Conservation (phyloP, 2,113 vertebrate genomes). For the Monarcha castaneiventris region DNA sequence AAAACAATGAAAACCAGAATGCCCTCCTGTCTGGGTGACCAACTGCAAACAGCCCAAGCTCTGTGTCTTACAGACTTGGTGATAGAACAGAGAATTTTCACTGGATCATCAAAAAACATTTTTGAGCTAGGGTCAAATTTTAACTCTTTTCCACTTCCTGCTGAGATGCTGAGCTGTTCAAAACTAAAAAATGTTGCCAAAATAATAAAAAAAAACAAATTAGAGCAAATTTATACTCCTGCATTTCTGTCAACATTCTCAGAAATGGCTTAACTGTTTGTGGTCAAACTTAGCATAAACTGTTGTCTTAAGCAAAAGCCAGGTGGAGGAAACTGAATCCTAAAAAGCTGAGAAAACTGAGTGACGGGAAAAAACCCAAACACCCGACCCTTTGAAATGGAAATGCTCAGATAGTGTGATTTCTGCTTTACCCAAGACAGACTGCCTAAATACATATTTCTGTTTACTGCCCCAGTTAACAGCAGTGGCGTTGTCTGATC, state of each 20-base stretch:
- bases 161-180: slow-evolving; percentile 21
- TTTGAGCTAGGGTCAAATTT: slow-evolving; percentile 14
- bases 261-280: slow-evolving; percentile 6
- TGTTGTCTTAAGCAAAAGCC: neutral
- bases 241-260: neutral
- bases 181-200: neutral
- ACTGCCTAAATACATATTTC: neutral
- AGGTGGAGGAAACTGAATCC: neutral
- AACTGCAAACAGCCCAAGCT: neutral
- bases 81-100: neutral
- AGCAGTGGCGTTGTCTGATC: neutral
- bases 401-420: neutral
- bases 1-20: neutral
- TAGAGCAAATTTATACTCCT: neutral
- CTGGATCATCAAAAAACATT: neutral
- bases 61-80: neutral
- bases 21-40: neutral
- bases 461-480: neutral
- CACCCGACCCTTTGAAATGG: neutral
- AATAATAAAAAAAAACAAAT: neutral
- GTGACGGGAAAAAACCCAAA: neutral
- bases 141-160: slow-evolving; percentile 21
- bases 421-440: neutral
- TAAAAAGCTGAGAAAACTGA: neutral
- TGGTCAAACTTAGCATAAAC: neutral